Evolutionary conservation across 2,113 vertebrate genomes (phyloP).

Genomic region (Indicator maculatus): DNA sequence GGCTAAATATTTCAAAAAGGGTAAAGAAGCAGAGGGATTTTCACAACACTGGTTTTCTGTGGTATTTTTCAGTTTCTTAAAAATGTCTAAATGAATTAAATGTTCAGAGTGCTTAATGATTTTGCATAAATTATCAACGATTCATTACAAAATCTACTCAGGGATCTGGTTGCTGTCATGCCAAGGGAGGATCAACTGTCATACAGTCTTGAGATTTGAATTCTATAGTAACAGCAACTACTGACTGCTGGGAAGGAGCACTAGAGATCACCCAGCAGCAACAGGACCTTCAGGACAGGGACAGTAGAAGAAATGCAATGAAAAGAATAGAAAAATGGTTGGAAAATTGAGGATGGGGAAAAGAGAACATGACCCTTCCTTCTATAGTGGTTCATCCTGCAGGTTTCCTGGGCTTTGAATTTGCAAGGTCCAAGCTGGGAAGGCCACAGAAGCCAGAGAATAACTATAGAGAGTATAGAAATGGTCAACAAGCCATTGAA

Average conservation of each 20-base stretch:
- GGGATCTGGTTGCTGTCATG: not conserved
- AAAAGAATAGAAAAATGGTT: not conserved
- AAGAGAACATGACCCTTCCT: not conserved
- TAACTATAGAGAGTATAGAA: not conserved
- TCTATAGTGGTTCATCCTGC: not conserved
- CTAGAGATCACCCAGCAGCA: not conserved
- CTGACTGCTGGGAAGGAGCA: not conserved
- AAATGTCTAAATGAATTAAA: not conserved
- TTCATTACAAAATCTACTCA: not conserved
- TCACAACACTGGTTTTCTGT: not conserved
- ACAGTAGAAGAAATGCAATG: not conserved
- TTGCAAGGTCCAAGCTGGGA: not conserved
- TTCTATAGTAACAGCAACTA: not conserved
- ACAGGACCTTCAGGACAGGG: not conserved
- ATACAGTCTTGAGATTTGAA: not conserved
- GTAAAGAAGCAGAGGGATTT: not conserved
- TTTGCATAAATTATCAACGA: not conserved
- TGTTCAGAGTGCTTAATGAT: not conserved
- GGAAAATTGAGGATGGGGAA: not conserved
- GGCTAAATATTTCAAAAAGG: not conserved
- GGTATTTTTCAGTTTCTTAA: not conserved
- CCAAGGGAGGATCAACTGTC: not conserved
- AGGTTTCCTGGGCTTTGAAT: not conserved
- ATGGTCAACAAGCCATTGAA: not conserved
- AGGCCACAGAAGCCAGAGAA: not conserved